Conservation (phyloP, 2,113 vertebrate species). For the Panurus biarmicus region DNA sequence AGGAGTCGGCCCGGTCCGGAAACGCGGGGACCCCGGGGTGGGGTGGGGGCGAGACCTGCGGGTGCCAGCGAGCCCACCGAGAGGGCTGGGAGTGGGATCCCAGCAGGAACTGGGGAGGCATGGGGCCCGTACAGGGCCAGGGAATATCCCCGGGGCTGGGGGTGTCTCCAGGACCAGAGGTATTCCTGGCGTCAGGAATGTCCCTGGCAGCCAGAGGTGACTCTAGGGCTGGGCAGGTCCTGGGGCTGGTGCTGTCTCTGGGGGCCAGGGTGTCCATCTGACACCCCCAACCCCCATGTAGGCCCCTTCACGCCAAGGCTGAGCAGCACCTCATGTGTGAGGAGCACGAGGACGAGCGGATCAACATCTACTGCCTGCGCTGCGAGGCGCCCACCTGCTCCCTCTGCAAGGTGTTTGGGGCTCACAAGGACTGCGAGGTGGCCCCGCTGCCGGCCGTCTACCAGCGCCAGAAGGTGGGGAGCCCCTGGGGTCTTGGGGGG, state of each 20-base stretch:
- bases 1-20: conserved; percentile 59
- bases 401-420: conserved; percentile 93
- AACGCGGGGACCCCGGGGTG: neutral
- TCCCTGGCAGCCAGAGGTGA: neutral
- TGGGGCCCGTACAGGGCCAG: neutral
- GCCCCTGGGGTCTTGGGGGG: fast-evolving
- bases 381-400: conserved; percentile 91
- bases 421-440: conserved; percentile 92
- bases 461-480: conserved; percentile 79
- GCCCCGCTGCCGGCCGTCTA: conserved; percentile 84
- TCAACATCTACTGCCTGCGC: conserved; percentile 90
- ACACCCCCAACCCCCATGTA: neutral
- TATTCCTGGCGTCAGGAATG: neutral
- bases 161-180: neutral
- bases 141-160: too few relatives aligned
- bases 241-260: neutral
- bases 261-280: neutral
- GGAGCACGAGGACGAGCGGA: conserved; percentile 91
- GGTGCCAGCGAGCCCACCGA: neutral
- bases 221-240: neutral
- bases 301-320: conserved; percentile 75
- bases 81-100: neutral
- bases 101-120: neutral
- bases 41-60: too few relatives aligned
- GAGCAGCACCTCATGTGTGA: conserved; percentile 88